Evolutionary conservation across 2,888 invertebrate genomes (phyloP).

Genomic region (Hemicrepidius hirtus): DNA sequence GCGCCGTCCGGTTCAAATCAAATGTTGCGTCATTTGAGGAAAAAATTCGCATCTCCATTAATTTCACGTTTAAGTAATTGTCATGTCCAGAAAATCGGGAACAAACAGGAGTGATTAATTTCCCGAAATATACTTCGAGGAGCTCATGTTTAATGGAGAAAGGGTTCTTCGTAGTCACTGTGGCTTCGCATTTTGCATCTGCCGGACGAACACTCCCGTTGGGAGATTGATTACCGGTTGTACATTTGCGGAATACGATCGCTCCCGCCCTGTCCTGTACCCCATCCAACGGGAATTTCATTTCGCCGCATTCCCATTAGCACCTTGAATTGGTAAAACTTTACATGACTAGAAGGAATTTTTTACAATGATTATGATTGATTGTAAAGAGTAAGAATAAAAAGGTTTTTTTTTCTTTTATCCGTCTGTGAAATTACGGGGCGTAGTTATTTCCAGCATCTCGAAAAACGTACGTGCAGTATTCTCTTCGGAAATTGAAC

Average conservation of each 20-base stretch:
- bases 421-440: constrained; percentile 1
- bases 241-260: constrained; percentile 54
- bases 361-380: too few species aligned
- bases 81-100: too few species aligned
- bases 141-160: constrained; percentile 60
- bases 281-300: constrained; percentile 46
- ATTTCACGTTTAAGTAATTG: too few species aligned
- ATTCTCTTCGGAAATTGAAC: constrained; percentile 55
- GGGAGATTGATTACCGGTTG: constrained; percentile 58
- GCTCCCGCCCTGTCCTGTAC: constrained; percentile 41
- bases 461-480: constrained; percentile 48
- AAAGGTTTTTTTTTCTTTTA: neutral
- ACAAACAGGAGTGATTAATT: neutral
- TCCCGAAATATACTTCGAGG: constrained; percentile 35
- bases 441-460: constrained; percentile 38
- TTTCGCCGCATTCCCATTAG: constrained; percentile 22
- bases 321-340: neutral
- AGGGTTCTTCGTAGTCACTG: constrained; percentile 46
- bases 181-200: constrained; percentile 57
- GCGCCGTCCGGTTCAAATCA: too few species aligned
- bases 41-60: too few species aligned
- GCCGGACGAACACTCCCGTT: constrained; percentile 57
- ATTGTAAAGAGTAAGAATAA: neutral
- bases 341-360: too few species aligned
- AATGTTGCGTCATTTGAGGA: too few species aligned